Evolutionary conservation across 2,113 vertebrate species (phyloP).

Genomic region (Bufo bufo): DNA sequence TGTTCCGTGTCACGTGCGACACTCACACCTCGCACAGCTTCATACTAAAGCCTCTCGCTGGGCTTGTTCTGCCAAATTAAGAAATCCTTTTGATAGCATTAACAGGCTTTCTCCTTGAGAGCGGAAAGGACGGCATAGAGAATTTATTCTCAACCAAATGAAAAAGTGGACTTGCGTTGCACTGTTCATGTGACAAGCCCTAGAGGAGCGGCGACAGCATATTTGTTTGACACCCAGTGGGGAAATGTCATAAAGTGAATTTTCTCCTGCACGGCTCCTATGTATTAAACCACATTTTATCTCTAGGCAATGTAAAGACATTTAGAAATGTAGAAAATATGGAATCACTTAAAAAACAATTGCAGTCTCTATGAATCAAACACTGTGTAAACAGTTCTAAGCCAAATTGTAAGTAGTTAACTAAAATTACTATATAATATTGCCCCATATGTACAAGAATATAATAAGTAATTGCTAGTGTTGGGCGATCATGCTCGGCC

Average conservation of each 20-base stretch:
- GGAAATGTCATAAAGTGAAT: slow-evolving; percentile 66
- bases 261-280: background rate
- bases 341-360: slow-evolving; percentile 1
- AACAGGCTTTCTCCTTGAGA: slow-evolving; percentile 74
- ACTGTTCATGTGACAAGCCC: slow-evolving; percentile 75
- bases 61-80: slow-evolving; percentile 7
- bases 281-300: background rate
- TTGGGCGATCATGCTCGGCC: too few relatives aligned
- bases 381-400: background rate
- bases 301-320: background rate
- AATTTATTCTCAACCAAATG: slow-evolving; percentile 75
- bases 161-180: slow-evolving; percentile 72
- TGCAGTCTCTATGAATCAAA: background rate
- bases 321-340: background rate
- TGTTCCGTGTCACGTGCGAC: slow-evolving; percentile 17
- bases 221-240: slow-evolving; percentile 58
- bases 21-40: slow-evolving; percentile 23
- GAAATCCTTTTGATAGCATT: slow-evolving; percentile 51
- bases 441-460: background rate
- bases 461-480: background rate
- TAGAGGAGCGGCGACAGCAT: background rate
- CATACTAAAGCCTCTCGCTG: background rate
- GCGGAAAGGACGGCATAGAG: slow-evolving; percentile 73
- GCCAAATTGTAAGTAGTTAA: too few relatives aligned
- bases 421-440: background rate